phyloP scores from a whole-genome alignment of 2,888 invertebrate genomes.

The Homarus gammarus region DNA sequence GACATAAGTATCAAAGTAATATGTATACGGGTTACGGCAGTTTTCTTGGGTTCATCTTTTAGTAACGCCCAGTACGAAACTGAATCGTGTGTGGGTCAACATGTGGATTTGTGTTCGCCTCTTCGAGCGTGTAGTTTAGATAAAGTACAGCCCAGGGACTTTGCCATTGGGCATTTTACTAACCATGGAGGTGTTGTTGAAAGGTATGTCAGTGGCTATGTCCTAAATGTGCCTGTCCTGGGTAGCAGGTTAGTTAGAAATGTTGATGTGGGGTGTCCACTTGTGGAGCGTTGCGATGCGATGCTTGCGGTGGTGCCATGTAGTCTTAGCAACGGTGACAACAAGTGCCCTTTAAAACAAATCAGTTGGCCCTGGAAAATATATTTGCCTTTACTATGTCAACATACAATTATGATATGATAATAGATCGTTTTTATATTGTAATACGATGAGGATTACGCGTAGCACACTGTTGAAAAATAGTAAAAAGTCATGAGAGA shows the following conservation, averaged over 20 bases:
- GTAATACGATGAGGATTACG: neutral
- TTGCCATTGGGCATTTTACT: no score
- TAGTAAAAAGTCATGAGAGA: neutral
- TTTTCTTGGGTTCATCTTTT: conserved; percentile 1
- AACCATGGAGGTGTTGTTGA: conserved; percentile 51
- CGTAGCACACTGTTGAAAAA: neutral
- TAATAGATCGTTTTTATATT: neutral
- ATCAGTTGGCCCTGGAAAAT: neutral
- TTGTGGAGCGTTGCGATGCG: conserved; percentile 40
- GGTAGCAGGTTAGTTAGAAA: neutral
- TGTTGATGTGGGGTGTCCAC: conserved; percentile 14
- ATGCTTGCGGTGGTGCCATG: conserved; percentile 51
- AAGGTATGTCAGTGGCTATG: conserved; percentile 15
- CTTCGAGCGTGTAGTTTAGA: neutral
- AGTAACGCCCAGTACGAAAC: conserved; percentile 42
- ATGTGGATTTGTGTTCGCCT: conserved; percentile 38
- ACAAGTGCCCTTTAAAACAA: conserved; percentile 10
- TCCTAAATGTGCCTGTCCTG: neutral
- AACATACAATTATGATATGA: neutral
- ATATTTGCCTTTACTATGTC: neutral
- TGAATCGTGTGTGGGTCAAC: conserved; percentile 35
- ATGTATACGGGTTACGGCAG: no score
- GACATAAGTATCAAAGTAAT: no score
- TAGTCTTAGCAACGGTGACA: conserved; percentile 47
- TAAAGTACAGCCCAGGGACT: conserved; percentile 24